Evolutionary conservation across 2,797 vertebrate species (phyloP), one percentile per base, ranked within the genome.

Genomic region (Pipistrellus pipistrellus): DNA sequence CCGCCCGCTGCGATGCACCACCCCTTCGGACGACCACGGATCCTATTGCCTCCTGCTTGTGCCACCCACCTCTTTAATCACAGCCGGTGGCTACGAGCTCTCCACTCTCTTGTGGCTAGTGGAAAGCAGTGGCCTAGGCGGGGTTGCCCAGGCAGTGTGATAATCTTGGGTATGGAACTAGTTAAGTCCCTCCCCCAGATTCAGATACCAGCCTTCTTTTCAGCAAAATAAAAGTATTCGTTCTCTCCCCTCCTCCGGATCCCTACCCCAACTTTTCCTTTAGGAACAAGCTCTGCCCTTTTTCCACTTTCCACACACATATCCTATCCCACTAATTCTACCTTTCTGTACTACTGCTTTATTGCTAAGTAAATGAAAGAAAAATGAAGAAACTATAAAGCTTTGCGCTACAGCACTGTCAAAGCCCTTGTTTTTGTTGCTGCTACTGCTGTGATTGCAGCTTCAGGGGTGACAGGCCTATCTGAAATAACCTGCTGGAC

Each of bases 151-250:
- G 73, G 94, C 75, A 11, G 69, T 30, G 66, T 90, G 44, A 12
- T 13, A 12, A 66, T 64, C 64, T 76, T 25, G 23, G 38, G 66
- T 23, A 68, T 6, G 21, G 23, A 94, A 32, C 85, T 68, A 77
- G 82, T 92, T 88, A 90, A 94, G 57, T 46, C 55, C 88, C 88
- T 96, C 89, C 97, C 83, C 90, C 93, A 77, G 75, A 88, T 85
- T 77, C 88, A 91, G 92, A 59, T 55, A 73, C 66, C 80, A 35
- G 90, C 80, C 9, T 95, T 92, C 38, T 78, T 84, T 94, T 75
- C 88, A 84, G 71, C 88, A 95, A 96, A 87, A 86, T 38, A 86
- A 25, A 96, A 95, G 86, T 88, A 27, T 83, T 69, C 88, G 75
- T 92, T 94, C 83, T 51, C 25, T 81, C 18, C 14, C 23, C 64